These are phyloP conservation scores for Sceloporus tristichus DNA, from an alignment of 2,113 vertebrate species.

Conservation along the genomic window DNA sequence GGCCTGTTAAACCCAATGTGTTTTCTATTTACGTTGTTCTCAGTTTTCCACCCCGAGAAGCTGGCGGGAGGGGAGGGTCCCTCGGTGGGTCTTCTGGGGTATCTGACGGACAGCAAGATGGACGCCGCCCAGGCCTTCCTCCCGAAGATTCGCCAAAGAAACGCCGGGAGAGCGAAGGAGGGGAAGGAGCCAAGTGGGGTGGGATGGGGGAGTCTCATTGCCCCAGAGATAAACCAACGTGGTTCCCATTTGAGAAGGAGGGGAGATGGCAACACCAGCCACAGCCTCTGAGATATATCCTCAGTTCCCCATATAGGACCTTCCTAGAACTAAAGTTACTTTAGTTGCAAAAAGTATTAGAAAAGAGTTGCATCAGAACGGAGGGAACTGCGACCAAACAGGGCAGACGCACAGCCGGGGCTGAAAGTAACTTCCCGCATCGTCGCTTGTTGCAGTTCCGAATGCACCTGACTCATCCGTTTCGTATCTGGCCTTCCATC, in stretches of 20 bases:
- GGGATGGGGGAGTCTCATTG: conserved; percentile 16
- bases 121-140: neutral
- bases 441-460: neutral
- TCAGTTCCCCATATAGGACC: too few species aligned
- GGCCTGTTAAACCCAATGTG: conserved; percentile 68
- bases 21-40: conserved; percentile 66
- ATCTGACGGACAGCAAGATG: neutral
- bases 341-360: too few species aligned
- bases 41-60: conserved; percentile 29
- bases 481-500: neutral
- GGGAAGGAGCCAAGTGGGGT: neutral
- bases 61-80: conserved; percentile 21
- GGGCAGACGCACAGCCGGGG: neutral
- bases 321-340: too few species aligned
- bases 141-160: conserved; percentile 51
- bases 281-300: too few species aligned
- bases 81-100: neutral
- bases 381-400: neutral
- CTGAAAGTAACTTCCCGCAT: neutral
- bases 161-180: conserved; percentile 11
- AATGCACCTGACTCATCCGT: neutral
- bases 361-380: neutral
- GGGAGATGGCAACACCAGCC: conserved; percentile 34
- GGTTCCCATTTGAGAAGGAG: conserved; percentile 63
- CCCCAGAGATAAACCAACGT: conserved; percentile 68